Conservation (phyloP, 2,797 vertebrate genomes). For the Thaleichthys pacificus region DNA sequence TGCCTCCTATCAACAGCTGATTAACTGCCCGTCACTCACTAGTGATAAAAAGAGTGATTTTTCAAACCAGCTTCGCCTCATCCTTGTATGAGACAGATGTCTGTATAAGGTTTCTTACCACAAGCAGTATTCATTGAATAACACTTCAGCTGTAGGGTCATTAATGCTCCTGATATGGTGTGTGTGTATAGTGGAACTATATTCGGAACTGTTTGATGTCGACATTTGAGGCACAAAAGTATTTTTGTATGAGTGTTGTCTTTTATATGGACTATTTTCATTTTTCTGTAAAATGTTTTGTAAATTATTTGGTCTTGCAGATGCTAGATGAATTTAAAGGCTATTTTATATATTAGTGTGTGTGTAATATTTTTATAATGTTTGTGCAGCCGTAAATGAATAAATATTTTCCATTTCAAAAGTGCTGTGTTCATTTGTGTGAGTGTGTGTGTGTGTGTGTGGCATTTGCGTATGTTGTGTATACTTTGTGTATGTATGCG, state of each 20-base stretch:
- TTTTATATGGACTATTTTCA: conserved; percentile 40
- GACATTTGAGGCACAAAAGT: not conserved
- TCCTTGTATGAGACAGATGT: not conserved
- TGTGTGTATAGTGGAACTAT: not conserved
- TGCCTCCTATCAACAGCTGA: not conserved
- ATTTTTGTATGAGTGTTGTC: conserved; percentile 32
- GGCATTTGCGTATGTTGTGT: conserved; percentile 2
- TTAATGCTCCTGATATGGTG: not conserved
- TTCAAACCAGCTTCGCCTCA: not conserved
- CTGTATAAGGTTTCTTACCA: not conserved
- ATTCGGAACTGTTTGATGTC: not conserved
- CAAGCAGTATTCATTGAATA: not conserved
- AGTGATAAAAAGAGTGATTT: not conserved
- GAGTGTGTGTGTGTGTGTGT: not conserved
- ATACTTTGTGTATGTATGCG: not conserved
- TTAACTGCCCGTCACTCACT: not conserved
- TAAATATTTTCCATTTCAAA: conserved; percentile 35
- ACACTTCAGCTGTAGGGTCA: not conserved
- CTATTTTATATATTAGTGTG: conserved; percentile 53
- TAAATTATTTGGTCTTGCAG: conserved; percentile 45
- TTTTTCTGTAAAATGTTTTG: conserved; percentile 44
- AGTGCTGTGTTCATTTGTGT: not conserved
- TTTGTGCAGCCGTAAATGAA: conserved; percentile 62
- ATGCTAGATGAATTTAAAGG: conserved; percentile 43
- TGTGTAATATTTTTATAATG: conserved; percentile 63